Evolutionary conservation across 2,113 vertebrate species (phyloP), one percentile per base, ranked within the genome.

Genomic region (Phyllopteryx taeniolatus): DNA sequence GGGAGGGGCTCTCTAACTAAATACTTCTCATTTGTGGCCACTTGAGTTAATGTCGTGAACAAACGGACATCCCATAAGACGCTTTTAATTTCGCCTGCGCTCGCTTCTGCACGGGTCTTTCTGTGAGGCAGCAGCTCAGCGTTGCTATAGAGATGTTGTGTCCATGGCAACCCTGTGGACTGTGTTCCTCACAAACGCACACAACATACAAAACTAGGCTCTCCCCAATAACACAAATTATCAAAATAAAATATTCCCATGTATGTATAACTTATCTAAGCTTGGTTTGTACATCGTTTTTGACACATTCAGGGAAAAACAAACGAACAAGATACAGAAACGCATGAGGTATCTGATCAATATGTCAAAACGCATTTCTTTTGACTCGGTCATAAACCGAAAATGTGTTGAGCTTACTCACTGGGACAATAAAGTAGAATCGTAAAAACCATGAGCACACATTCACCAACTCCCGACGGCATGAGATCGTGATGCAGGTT

Each of bases 71-170:
- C 53, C 65, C 65, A 76, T 75, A 66, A 47, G 53, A 47, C 78
- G 71, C 75, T 42, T 79, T 80, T 74, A 79, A 75, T 39, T 39
- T 71, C 67, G 57, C 71, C 72, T 78, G 68, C 46, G 60, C 61
- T 60, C 60, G 46, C 69, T 80, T 67, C 33, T 76, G 83, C 77
- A 75, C 71, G 72, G 85, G 76, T 72, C 31, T 77, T 75, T 15
- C 5, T 73, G 77, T 72, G 51, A 62, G 76, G 72, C 54, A 85
- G 74, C 67, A 70, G 39, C 79, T 73, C 72, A 57, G 56, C 22
- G 87, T 91, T 90, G 86, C 87, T 85, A 90, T 89, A 86, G 88
- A 71, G 84, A 91, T 85, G 66, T 31, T 61, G 86, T 91, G 75
- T 82, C 90, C 83, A 90, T 89, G 83, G 85, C 83, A 90, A 90